Conservation (phyloP, 2,113 vertebrate species). For the Collichthys lucidus region DNA sequence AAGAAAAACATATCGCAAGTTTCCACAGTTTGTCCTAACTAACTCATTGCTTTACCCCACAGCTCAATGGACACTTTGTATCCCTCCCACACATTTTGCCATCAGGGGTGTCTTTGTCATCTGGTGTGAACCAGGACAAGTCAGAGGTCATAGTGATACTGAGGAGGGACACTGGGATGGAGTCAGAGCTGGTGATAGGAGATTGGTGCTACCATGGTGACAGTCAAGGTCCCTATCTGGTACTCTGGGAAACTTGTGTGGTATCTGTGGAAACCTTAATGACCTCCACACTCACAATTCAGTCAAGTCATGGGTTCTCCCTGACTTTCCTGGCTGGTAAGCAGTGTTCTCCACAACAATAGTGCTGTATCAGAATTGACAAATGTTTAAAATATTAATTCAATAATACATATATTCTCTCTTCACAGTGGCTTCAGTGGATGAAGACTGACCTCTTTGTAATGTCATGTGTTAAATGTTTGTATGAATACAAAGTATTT, state of each 20-base stretch:
- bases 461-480: not conserved
- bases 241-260: conserved; percentile 54
- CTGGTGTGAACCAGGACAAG: conserved; percentile 32
- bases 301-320: conserved; percentile 34
- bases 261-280: conserved; percentile 66
- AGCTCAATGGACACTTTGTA: conserved; percentile 38
- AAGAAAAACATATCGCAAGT: not conserved
- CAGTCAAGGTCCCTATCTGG: conserved; percentile 18
- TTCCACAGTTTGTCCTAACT: not conserved
- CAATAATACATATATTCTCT: not conserved
- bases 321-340: conserved; percentile 39
- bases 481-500: conserved; percentile 1
- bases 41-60: not conserved
- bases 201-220: conserved; percentile 37
- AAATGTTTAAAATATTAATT: not conserved
- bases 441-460: conserved; percentile 2
- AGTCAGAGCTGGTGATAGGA: conserved; percentile 35
- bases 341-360: not conserved
- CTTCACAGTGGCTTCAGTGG: conserved; percentile 41
- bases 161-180: conserved; percentile 23
- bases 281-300: conserved; percentile 7
- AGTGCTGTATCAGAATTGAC: not conserved
- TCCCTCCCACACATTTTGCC: conserved; percentile 23
- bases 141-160: conserved; percentile 36
- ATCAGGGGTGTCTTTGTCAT: conserved; percentile 29